phyloP scores from a whole-genome alignment of 2,113 vertebrate genomes.

The Equus przewalskii region DNA sequence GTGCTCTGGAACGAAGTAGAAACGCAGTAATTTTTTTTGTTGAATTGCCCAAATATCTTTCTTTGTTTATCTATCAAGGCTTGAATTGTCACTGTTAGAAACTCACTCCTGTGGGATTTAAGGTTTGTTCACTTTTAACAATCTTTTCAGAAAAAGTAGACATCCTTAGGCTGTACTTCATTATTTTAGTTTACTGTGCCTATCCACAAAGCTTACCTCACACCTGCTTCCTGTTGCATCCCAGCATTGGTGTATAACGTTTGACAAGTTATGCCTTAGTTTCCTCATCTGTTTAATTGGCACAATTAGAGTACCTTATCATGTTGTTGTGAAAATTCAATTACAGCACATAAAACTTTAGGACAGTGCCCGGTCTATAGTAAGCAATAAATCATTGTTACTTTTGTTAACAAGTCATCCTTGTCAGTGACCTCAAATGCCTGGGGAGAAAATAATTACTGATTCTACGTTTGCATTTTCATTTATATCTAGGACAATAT shows the following conservation, averaged over 20 bases:
- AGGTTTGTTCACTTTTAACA: neutral
- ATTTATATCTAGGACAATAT: neutral
- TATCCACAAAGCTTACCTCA: neutral
- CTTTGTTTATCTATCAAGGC: neutral
- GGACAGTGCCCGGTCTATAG: neutral
- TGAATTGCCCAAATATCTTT: constrained; percentile 8
- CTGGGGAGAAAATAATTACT: neutral
- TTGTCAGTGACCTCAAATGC: neutral
- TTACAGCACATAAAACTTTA: neutral
- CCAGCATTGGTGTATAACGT: neutral
- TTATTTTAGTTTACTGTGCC: neutral
- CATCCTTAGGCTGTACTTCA: neutral
- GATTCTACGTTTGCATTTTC: neutral
- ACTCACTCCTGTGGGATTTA: neutral
- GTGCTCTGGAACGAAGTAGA: neutral
- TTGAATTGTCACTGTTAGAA: constrained; percentile 5
- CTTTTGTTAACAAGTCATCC: neutral
- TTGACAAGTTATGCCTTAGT: neutral
- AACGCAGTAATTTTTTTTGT: neutral
- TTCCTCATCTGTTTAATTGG: neutral
- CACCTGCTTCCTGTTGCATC: neutral
- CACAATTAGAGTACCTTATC: neutral
- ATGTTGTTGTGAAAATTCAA: neutral
- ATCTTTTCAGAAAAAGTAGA: neutral
- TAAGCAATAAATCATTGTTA: neutral